These are phyloP conservation scores for Orestias chungarensis DNA, from an alignment of 2,797 vertebrate genomes.

Conservation along the genomic window DNA sequence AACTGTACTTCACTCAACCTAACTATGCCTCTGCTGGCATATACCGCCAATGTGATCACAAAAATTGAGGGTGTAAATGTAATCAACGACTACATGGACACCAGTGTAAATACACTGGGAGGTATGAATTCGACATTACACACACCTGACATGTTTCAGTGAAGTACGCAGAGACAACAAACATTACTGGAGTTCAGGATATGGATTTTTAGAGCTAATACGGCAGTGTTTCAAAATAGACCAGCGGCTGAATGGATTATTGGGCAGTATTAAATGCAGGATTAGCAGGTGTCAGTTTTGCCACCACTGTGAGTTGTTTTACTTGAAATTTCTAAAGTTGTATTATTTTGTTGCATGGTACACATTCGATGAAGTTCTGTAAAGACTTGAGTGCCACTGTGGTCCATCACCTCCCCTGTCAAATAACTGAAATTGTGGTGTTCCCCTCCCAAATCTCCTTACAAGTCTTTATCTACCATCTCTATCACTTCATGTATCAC, in stretches of 20 bases:
- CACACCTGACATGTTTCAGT: background rate
- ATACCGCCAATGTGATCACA: background rate
- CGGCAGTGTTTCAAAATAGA: background rate
- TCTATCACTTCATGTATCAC: conserved; percentile 65
- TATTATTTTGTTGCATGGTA: background rate
- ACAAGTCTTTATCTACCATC: conserved; percentile 30
- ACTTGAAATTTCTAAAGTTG: background rate
- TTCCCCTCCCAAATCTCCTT: conserved; percentile 36
- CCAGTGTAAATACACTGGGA: background rate
- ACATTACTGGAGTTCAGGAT: background rate
- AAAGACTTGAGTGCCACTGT: background rate
- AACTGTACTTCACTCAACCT: background rate
- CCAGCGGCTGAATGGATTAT: background rate
- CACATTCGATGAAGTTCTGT: background rate
- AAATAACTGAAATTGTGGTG: background rate
- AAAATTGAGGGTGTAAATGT: background rate
- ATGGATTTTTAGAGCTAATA: background rate
- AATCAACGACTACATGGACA: background rate
- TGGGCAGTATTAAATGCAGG: background rate
- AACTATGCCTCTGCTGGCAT: background rate
- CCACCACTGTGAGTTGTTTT: background rate
- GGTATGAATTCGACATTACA: background rate
- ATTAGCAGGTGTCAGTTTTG: background rate
- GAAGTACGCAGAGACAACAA: background rate
- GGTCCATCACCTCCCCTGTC: background rate